Percentiles rank a stretch among this genome's conserved stretches.
Evolutionary conservation across 1,140 invertebrate species (phyloP).

Genomic region (Camponotus pennsylvanicus): DNA sequence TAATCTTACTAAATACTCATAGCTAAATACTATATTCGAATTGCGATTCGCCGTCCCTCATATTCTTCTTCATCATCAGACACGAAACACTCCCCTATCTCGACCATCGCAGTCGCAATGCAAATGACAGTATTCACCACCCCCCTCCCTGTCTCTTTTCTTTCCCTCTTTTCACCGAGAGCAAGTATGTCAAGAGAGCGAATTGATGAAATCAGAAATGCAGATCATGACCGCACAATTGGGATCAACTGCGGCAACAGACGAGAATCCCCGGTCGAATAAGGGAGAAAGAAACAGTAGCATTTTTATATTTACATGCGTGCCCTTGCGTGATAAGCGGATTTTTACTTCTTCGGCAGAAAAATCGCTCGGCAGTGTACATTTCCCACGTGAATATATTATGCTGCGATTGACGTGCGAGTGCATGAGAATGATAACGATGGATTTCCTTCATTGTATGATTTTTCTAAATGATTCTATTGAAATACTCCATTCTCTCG

Average conservation of each 20-base stretch:
- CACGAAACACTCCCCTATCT: slow-evolving; percentile 37
- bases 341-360: slow-evolving; percentile 61
- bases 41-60: slow-evolving; percentile 29
- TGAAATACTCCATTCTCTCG: background rate
- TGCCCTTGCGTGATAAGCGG: slow-evolving; percentile 71
- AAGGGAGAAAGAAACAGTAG: slow-evolving; percentile 21
- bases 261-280: slow-evolving; percentile 12
- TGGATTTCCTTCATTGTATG: background rate
- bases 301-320: slow-evolving; percentile 30
- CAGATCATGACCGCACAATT: slow-evolving; percentile 77
- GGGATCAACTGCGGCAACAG: slow-evolving; percentile 69
- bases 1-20: slow-evolving; percentile 36
- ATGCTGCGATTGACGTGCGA: slow-evolving; percentile 3
- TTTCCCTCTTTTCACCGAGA: slow-evolving; percentile 37
- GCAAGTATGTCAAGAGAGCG: slow-evolving; percentile 67
- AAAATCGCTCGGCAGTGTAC: background rate
- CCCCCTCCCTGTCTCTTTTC: slow-evolving; percentile 22
- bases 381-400: slow-evolving; percentile 48
- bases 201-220: slow-evolving; percentile 82
- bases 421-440: slow-evolving; percentile 36
- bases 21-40: slow-evolving; percentile 49
- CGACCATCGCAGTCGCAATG: slow-evolving; percentile 34
- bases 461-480: background rate
- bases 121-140: slow-evolving; percentile 62
- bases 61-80: slow-evolving; percentile 43